Evolutionary conservation across 2,888 invertebrate genomes (phyloP).

Genomic region (Keiferia lycopersicella): DNA sequence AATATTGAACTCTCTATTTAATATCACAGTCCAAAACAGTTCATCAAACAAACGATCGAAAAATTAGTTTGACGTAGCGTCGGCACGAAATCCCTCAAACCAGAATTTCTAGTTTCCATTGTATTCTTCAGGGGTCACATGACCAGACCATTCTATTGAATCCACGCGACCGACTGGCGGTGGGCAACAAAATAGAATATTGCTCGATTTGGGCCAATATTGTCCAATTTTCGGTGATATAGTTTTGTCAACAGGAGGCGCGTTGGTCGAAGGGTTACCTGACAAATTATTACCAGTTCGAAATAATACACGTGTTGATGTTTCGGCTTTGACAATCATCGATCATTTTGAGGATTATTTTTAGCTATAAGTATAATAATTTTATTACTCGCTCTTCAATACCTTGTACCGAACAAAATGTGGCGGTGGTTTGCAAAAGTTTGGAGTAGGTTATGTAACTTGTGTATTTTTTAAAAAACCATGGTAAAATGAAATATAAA

Average conservation of each 20-base stretch:
- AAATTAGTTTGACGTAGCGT: conserved; percentile 10
- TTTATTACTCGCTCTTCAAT: too few relatives aligned
- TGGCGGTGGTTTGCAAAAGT: too few relatives aligned
- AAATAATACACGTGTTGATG: conserved; percentile 63
- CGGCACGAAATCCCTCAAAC: conserved; percentile 45
- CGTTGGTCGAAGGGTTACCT: conserved; percentile 66
- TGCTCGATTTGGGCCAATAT: conserved; percentile 72
- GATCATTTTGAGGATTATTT: conserved; percentile 41
- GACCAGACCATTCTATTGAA: conserved; percentile 72
- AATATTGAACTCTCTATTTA: too few relatives aligned
- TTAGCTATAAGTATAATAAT: too few relatives aligned
- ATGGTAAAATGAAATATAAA: too few relatives aligned
- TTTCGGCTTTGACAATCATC: conserved; percentile 49
- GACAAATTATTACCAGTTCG: conserved; percentile 71
- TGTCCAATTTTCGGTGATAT: conserved; percentile 79
- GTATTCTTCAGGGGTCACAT: conserved; percentile 67
- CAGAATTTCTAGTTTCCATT: conserved; percentile 68
- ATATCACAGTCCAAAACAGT: background rate
- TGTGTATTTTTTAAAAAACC: too few relatives aligned
- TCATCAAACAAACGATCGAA: conserved; percentile 1
- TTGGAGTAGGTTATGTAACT: too few relatives aligned
- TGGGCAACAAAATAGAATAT: conserved; percentile 66
- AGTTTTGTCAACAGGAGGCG: conserved; percentile 79
- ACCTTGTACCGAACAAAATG: too few relatives aligned
- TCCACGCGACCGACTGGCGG: conserved; percentile 56